Conservation (phyloP, 2,113 vertebrate genomes). For the Hoplias malabaricus region DNA sequence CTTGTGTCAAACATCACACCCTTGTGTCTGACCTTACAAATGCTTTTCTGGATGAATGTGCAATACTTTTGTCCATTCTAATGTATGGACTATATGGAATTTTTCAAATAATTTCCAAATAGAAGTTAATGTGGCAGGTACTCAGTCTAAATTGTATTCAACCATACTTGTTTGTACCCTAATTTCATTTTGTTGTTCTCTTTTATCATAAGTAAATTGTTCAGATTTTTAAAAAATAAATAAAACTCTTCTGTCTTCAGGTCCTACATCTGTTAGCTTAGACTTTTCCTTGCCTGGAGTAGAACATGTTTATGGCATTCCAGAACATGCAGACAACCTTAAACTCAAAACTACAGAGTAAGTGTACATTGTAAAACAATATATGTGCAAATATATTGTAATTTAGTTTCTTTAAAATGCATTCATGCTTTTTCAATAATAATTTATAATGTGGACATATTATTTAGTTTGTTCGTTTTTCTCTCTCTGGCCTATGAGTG, state of each 20-base stretch:
- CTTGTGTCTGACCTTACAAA: no score
- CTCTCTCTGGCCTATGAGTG: not conserved
- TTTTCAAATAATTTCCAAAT: no score
- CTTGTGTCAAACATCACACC: no score
- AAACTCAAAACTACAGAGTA: constrained; percentile 89
- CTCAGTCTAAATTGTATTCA: not conserved
- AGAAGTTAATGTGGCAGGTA: not conserved
- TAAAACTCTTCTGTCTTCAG: constrained; percentile 59
- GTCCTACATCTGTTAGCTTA: constrained; percentile 85
- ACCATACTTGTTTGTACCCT: not conserved
- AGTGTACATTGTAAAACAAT: constrained; percentile 53
- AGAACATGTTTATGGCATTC: constrained; percentile 91
- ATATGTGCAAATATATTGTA: no score
- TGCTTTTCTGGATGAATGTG: no score
- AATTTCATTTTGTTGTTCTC: no score
- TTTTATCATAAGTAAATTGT: not conserved
- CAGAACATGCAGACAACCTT: constrained; percentile 86
- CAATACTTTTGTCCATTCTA: no score
- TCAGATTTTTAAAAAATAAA: not conserved
- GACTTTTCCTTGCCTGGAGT: constrained; percentile 91
- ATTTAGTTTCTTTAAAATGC: no score
- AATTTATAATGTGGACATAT: no score
- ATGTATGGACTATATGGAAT: no score
- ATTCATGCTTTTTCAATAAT: no score
- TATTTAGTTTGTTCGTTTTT: not conserved